Percentiles rank a stretch among this genome's conserved stretches.
These are phyloP conservation scores for Chromobotia macracanthus DNA, from an alignment of 2,797 vertebrate species.

Conservation along the genomic window DNA sequence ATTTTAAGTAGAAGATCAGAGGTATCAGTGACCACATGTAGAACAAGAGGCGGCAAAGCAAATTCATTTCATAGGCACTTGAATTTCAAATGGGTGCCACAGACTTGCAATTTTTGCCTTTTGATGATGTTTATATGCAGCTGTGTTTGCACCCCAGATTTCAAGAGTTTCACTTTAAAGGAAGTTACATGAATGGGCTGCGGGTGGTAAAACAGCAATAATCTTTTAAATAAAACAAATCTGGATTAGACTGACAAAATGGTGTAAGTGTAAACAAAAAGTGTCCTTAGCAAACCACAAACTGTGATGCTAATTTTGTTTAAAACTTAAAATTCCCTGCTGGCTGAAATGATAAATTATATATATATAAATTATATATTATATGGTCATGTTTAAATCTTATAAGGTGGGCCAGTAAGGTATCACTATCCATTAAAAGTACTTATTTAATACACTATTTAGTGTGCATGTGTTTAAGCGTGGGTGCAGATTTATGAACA, in stretches of 20 bases:
- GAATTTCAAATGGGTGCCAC: neutral
- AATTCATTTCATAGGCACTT: slow-evolving; percentile 21
- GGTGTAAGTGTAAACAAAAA: neutral
- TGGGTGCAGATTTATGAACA: slow-evolving; percentile 47
- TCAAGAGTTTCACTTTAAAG: neutral
- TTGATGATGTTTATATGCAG: slow-evolving; percentile 2
- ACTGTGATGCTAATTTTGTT: neutral
- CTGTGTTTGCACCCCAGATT: slow-evolving; percentile 5
- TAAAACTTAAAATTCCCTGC: neutral
- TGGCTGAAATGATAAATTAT: neutral
- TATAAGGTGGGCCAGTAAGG: slow-evolving; percentile 24
- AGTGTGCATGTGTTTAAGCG: slow-evolving; percentile 42
- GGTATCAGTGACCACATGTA: slow-evolving; percentile 36
- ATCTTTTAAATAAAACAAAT: neutral
- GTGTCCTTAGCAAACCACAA: neutral
- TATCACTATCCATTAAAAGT: slow-evolving; percentile 42
- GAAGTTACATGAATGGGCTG: neutral
- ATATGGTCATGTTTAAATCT: slow-evolving; percentile 35
- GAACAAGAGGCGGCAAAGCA: slow-evolving; percentile 16
- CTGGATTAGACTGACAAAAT: neutral
- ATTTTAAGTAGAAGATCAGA: slow-evolving; percentile 39
- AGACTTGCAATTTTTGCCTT: neutral
- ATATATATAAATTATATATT: no score
- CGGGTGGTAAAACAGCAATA: neutral
- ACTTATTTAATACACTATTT: slow-evolving; percentile 22